Evolutionary conservation across 2,797 vertebrate genomes (phyloP), one percentile per base, ranked within the genome.

Genomic region (Tachyglossus aculeatus): DNA sequence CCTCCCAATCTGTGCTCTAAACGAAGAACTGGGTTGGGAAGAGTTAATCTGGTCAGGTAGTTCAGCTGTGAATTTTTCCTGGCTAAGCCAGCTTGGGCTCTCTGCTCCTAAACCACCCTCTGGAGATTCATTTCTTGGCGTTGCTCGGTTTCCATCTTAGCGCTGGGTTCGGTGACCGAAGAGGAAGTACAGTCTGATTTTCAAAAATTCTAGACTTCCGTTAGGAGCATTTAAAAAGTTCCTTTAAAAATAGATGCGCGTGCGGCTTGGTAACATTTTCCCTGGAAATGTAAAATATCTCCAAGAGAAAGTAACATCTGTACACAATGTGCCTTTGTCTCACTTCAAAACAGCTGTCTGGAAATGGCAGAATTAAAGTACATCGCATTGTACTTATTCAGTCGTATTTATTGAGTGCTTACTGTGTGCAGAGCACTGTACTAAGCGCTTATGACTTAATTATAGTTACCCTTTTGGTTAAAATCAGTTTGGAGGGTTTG

Each of bases 291-390:
- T 81, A 87, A 81, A 84, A 82, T 76, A 78, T 86, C 67, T 82
- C 79, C 64, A 70, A 75, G 80, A 84, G 73, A 58, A 74, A 77
- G 69, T 75, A 90, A 90, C 89, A 88, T 89, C 90, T 89, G 86
- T 79, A 74, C 78, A 92, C 88, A 93, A 84, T 91, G 86, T 90
- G 61, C 77, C 86, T 90, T 93, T 93, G 91, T 94, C 89, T 87
- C 64, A 71, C 75, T 78, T 56, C 52, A 69, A n/a, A 90, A 86
- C 92, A 92, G 93, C 91, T 93, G 93, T 89, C 80, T 86, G 88
- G 84, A 88, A 91, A 89, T 84, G 66, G 85, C 79, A 87, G 82
- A 39, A 71, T 74, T 74, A 0, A 86, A 86, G 73, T 39, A 16
- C 67, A 74, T 54, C 60, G 63, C 77, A 40, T 39, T 41, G 27